These are phyloP conservation scores for Melinopterus prodromus DNA, from an alignment of 2,888 invertebrate species.

Conservation along the genomic window DNA sequence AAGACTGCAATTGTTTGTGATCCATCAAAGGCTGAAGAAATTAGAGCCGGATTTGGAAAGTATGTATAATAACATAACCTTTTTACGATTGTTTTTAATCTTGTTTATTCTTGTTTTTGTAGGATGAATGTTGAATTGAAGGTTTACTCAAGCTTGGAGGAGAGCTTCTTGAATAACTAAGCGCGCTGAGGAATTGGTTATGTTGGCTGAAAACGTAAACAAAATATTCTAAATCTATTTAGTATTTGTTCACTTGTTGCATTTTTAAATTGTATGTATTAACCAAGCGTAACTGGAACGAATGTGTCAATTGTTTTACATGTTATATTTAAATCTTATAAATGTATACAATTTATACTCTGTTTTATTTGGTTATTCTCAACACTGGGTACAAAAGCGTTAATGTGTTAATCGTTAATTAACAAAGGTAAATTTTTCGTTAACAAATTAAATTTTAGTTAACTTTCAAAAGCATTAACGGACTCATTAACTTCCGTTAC, in stretches of 20 bases:
- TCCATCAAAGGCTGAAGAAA: conserved; percentile 70
- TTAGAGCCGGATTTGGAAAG: conserved; percentile 41
- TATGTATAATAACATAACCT: conserved; percentile 32
- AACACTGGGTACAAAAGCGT: too few relatives aligned
- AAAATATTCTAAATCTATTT: background rate
- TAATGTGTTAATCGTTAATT: too few relatives aligned
- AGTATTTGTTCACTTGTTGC: background rate
- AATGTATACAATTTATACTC: background rate
- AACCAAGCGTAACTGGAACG: background rate
- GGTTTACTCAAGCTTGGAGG: conserved; percentile 69
- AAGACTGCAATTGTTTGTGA: conserved; percentile 81
- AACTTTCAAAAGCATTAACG: too few relatives aligned
- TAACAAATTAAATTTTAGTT: too few relatives aligned
- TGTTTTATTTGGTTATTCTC: background rate
- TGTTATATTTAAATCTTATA: background rate
- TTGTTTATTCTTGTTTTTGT: conserved; percentile 53
- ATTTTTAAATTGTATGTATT: background rate
- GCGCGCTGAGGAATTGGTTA: background rate
- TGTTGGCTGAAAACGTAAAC: background rate
- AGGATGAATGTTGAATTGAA: conserved; percentile 68
- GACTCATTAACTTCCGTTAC: too few relatives aligned
- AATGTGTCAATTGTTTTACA: conserved; percentile 4
- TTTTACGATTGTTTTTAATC: background rate
- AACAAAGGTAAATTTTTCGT: too few relatives aligned
- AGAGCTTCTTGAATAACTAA: conserved; percentile 68